These are phyloP conservation scores for Clamator glandarius DNA, from an alignment of 2,797 vertebrate species.

Conservation along the genomic window DNA sequence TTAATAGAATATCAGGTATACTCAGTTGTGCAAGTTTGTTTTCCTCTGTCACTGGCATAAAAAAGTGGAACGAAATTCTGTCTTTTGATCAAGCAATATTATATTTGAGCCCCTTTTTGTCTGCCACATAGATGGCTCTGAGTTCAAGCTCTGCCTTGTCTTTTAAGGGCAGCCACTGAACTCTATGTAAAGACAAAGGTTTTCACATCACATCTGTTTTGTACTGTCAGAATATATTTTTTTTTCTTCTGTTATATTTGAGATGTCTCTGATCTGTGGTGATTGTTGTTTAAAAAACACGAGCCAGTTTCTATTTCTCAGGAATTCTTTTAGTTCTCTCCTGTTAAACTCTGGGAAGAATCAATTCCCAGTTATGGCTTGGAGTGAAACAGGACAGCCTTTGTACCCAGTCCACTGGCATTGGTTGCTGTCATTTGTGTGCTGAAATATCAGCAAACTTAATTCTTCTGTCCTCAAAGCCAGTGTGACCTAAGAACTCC, in stretches of 20 bases:
- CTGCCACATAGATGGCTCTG: fast-evolving
- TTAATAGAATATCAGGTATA: background rate
- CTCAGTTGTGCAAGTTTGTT: background rate
- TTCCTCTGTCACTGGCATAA: background rate
- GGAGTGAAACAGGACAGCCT: background rate
- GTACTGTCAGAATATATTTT: background rate
- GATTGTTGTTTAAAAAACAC: background rate
- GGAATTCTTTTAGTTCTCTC: background rate
- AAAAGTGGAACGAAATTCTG: background rate
- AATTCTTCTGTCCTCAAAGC: background rate
- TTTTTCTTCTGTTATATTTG: background rate
- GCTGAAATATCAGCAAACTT: background rate
- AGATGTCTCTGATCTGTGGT: background rate
- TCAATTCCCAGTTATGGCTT: background rate
- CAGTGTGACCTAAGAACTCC: background rate
- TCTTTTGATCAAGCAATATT: background rate
- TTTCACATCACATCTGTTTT: background rate
- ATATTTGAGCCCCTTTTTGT: background rate
- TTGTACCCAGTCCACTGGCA: background rate
- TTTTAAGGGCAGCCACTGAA: background rate
- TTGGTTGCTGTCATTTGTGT: background rate
- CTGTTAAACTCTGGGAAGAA: background rate
- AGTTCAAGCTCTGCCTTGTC: background rate
- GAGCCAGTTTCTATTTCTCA: background rate
- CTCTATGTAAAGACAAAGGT: background rate